Evolutionary conservation across 2,888 invertebrate genomes (phyloP), one percentile per base, ranked within the genome.

Genomic region (Geotrupes spiniger): DNA sequence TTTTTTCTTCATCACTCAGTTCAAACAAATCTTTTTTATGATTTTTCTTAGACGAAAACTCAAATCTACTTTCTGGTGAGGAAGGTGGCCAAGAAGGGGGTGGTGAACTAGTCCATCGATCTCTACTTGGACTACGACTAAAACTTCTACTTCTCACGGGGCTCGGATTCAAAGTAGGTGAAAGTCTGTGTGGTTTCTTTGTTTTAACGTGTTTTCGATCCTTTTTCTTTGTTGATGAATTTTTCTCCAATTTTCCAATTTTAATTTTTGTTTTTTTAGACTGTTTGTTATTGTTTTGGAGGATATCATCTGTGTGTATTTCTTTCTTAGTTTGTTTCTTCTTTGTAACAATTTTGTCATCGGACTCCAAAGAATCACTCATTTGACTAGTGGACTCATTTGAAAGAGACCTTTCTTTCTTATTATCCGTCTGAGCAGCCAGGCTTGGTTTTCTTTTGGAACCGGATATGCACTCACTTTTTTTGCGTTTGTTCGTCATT

Each of bases 11-110:
- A 46, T 65, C 63, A 25, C 58, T 60, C 10, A 54, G 42, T 17
- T 57, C 51, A 6, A 41, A 31, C 15, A 33, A 28, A 29, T 27
- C 39, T 38, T 43, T 49, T 41, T 57, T 54, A 25, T 54, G 56
- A 37, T 53, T 49, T 42, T 62, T 62, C 11, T 60, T 62, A 4
- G 61, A 60, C 1, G 56, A 54, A 42, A 57, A 58, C 48, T 63
- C 62, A 12, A 58, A 58, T 36, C 58, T 52, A 44, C 54, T 57
- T 17, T 71, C 71, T 1, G 71, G 70, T 51, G 68, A 70, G 2
- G 70, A 68, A 27, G 71, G 67, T 3, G 63, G 63, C 62, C 65
- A 64, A 2, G 69, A 68, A 6, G 66, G 66, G n/a, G 71, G 69
- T 8, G 71, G 69, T 9, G 71, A 70, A 51, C 68, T 71, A 45